Evolutionary conservation across 2,113 vertebrate genomes (phyloP).

Genomic region (Morone chrysops): DNA sequence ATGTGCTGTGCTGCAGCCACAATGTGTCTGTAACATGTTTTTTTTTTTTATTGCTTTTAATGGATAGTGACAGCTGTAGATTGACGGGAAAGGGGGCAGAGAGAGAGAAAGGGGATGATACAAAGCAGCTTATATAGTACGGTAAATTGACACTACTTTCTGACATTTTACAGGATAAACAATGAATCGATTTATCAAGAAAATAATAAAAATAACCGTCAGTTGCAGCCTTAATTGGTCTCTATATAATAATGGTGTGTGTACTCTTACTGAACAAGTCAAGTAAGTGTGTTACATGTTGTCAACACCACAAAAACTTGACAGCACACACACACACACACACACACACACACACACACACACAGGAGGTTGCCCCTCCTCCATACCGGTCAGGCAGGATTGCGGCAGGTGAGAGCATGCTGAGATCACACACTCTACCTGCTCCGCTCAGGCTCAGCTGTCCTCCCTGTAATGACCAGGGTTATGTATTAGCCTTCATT

Average conservation of each 20-base stretch:
- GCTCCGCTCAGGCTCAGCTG: conserved; percentile 31
- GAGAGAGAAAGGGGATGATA: too few relatives aligned
- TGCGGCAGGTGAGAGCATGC: conserved; percentile 79
- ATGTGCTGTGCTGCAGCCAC: not conserved
- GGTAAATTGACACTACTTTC: not conserved
- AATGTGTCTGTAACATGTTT: not conserved
- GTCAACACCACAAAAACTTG: not conserved
- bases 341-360: not conserved
- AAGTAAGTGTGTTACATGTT: not conserved
- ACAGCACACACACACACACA: not conserved
- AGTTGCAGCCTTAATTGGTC: not conserved
- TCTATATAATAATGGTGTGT: conserved; percentile 2
- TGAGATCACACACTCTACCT: conserved; percentile 38
- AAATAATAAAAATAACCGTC: not conserved
- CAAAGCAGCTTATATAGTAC: too few relatives aligned
- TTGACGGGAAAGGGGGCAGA: too few relatives aligned
- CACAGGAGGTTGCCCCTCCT: conserved; percentile 67
- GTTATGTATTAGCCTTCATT: not conserved
- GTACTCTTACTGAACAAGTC: not conserved
- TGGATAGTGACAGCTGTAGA: too few relatives aligned
- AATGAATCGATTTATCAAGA: not conserved
- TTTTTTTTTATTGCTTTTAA: too few relatives aligned
- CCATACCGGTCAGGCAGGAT: conserved; percentile 81
- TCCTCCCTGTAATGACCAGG: conserved; percentile 43
- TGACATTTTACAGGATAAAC: not conserved